Evolutionary conservation across 2,888 invertebrate species (phyloP).

Genomic region (Phoenoteleia sp.): DNA sequence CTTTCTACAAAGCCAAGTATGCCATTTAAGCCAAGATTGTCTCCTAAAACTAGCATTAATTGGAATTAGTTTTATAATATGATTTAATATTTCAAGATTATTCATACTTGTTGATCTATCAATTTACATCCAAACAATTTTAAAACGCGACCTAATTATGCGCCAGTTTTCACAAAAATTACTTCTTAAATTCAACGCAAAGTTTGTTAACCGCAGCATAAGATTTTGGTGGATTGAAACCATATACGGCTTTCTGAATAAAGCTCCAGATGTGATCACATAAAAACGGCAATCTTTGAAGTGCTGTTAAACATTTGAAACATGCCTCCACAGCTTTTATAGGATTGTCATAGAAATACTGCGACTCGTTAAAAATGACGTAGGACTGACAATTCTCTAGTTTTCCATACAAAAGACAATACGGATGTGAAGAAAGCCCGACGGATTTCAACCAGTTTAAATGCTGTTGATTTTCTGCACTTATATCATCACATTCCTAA

Average conservation of each 20-base stretch:
- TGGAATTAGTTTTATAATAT: too few relatives aligned
- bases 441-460: too few relatives aligned
- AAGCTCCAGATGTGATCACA: constrained; percentile 34
- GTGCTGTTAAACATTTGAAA: constrained; percentile 22
- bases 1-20: constrained; percentile 31
- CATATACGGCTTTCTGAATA: constrained; percentile 10
- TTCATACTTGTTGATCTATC: too few relatives aligned
- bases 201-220: constrained; percentile 20
- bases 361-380: neutral
- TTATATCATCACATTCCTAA: too few relatives aligned
- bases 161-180: too few relatives aligned
- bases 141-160: too few relatives aligned
- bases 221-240: constrained; percentile 8
- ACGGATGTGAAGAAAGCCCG: too few relatives aligned
- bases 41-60: constrained; percentile 36
- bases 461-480: too few relatives aligned
- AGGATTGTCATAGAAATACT: constrained; percentile 2
- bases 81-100: too few relatives aligned
- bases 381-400: constrained; percentile 3
- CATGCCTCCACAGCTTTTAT: constrained; percentile 29
- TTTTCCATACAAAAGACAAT: neutral
- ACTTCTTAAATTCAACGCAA: neutral
- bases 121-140: too few relatives aligned
- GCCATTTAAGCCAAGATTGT: constrained; percentile 47
- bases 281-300: constrained; percentile 9